Conservation (phyloP, 2,113 vertebrate species). For the Baryphthengus martii region DNA sequence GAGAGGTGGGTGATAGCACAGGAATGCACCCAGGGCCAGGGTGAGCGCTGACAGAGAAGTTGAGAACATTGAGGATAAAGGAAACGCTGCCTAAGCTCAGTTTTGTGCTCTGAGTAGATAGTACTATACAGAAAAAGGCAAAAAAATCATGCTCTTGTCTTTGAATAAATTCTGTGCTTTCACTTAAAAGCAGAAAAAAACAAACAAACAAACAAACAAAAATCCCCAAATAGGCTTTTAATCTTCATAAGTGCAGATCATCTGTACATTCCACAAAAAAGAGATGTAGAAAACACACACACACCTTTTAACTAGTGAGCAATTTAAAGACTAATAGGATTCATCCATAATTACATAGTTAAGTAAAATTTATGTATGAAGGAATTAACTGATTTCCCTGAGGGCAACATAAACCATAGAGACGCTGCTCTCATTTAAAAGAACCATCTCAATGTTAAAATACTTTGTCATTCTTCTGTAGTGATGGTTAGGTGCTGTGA, state of each 20-base stretch:
- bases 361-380: constrained; percentile 82
- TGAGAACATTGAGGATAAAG: background rate
- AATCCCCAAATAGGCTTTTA: constrained; percentile 59
- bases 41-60: background rate
- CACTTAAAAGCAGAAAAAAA: constrained; percentile 1
- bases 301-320: constrained; percentile 75
- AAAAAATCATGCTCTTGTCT: background rate
- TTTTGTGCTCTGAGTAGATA: background rate
- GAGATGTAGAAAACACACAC: constrained; percentile 55
- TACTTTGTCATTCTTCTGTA: constrained; percentile 73
- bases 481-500: constrained; percentile 65
- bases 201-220: constrained; percentile 15
- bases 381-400: constrained; percentile 75
- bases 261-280: constrained; percentile 59
- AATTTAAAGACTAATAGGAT: constrained; percentile 71
- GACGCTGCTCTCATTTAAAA: constrained; percentile 53
- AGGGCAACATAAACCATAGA: constrained; percentile 73
- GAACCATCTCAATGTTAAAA: constrained; percentile 61
- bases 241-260: constrained; percentile 67
- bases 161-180: constrained; percentile 21
- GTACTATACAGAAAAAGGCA: background rate
- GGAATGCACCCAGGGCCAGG: background rate
- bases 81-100: background rate
- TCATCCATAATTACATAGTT: constrained; percentile 79
- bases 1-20: background rate